These are phyloP conservation scores for Athetis lepigone DNA, from an alignment of 2,888 invertebrate species.

Conservation along the genomic window DNA sequence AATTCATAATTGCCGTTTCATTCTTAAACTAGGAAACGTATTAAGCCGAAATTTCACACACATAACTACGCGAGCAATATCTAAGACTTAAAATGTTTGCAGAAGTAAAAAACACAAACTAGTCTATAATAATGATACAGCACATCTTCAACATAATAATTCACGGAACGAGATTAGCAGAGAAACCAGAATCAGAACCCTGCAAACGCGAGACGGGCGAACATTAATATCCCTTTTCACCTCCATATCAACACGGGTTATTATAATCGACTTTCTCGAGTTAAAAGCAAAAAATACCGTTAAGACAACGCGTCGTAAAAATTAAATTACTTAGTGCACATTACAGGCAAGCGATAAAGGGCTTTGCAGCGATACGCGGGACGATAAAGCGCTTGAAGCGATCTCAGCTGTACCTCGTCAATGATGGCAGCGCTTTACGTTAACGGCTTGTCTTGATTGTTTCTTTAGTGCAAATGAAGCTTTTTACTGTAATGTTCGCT, in stretches of 20 bases:
- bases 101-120: too few species aligned
- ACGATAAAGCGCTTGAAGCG: slow-evolving; percentile 54
- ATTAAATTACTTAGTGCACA: slow-evolving; percentile 59
- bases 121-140: too few species aligned
- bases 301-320: slow-evolving; percentile 57
- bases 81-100: too few species aligned
- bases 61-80: too few species aligned
- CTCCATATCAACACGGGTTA: slow-evolving; percentile 7
- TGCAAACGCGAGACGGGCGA: background rate
- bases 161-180: background rate
- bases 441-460: slow-evolving; percentile 63
- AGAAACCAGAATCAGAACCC: background rate
- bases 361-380: slow-evolving; percentile 52
- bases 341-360: slow-evolving; percentile 54
- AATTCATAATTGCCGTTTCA: too few species aligned
- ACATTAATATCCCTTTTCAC: slow-evolving; percentile 8
- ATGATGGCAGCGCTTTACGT: slow-evolving; percentile 45
- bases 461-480: slow-evolving; percentile 59
- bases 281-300: slow-evolving; percentile 13
- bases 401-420: slow-evolving; percentile 52
- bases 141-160: background rate
- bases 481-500: slow-evolving; percentile 58
- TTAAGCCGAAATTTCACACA: too few species aligned
- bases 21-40: too few species aligned
- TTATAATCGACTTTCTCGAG: slow-evolving; percentile 9